These are phyloP conservation scores for Phalacrocorax pelagicus DNA, from an alignment of 2,113 vertebrate genomes.

Conservation along the genomic window DNA sequence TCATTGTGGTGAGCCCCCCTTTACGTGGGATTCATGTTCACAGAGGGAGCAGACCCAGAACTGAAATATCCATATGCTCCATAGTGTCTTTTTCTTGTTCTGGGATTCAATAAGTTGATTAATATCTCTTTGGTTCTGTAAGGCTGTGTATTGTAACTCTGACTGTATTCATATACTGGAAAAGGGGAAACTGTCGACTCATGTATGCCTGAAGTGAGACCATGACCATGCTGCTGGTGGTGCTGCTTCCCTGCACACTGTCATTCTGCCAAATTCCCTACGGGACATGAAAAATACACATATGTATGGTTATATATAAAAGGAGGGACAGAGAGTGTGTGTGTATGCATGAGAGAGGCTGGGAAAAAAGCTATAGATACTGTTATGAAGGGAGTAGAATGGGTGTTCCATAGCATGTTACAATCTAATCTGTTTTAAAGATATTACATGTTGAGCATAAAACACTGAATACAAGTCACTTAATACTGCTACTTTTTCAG, in stretches of 20 bases:
- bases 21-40: neutral
- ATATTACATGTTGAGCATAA: neutral
- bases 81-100: neutral
- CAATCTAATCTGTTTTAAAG: neutral
- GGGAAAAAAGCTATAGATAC: neutral
- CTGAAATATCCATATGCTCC: neutral
- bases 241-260: neutral
- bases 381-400: neutral
- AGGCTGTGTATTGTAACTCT: neutral
- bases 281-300: rapidly evolving
- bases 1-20: neutral
- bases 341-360: neutral
- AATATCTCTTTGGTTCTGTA: neutral
- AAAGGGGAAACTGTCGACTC: rapidly evolving
- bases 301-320: neutral
- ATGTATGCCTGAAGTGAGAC: rapidly evolving
- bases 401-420: neutral
- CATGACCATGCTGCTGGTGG: rapidly evolving
- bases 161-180: neutral
- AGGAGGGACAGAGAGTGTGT: neutral
- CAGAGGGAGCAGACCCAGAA: neutral
- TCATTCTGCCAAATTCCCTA: neutral
- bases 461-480: neutral
- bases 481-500: neutral
- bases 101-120: neutral